A percentile compares a stretch with the other conserved stretches of the same genome.
These are phyloP conservation scores for Laterallus jamaicensis DNA, from an alignment of 2,113 vertebrate genomes.

Conservation along the genomic window DNA sequence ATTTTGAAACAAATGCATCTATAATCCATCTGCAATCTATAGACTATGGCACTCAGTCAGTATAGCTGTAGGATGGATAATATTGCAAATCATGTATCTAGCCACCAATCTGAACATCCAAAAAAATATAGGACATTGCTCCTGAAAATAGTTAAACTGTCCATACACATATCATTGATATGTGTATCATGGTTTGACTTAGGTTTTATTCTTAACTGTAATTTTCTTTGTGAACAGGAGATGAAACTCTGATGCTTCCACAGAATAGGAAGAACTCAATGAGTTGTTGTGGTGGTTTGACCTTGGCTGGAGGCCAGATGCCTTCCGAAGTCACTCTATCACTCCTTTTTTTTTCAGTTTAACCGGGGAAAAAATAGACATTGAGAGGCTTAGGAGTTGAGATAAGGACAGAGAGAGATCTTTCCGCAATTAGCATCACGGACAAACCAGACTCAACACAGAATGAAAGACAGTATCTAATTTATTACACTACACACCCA, in stretches of 20 bases:
- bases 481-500: too few relatives aligned
- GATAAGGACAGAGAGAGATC: too few relatives aligned
- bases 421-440: too few relatives aligned
- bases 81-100: neutral
- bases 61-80: neutral
- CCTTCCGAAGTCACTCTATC: too few relatives aligned
- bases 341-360: too few relatives aligned
- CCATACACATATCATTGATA: neutral
- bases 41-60: neutral
- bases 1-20: too few relatives aligned
- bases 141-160: neutral
- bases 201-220: neutral
- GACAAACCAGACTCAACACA: too few relatives aligned
- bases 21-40: neutral
- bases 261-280: neutral
- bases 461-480: too few relatives aligned
- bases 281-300: neutral
- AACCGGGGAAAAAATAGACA: too few relatives aligned
- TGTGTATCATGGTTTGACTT: neutral
- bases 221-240: slow-evolving; percentile 32
- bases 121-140: neutral
- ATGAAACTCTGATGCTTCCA: slow-evolving; percentile 45
- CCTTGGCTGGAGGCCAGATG: too few relatives aligned
- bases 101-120: neutral
- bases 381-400: too few relatives aligned